These are phyloP conservation scores for Platynereis dumerilii DNA, from an alignment of 2,888 invertebrate species.

Conservation along the genomic window DNA sequence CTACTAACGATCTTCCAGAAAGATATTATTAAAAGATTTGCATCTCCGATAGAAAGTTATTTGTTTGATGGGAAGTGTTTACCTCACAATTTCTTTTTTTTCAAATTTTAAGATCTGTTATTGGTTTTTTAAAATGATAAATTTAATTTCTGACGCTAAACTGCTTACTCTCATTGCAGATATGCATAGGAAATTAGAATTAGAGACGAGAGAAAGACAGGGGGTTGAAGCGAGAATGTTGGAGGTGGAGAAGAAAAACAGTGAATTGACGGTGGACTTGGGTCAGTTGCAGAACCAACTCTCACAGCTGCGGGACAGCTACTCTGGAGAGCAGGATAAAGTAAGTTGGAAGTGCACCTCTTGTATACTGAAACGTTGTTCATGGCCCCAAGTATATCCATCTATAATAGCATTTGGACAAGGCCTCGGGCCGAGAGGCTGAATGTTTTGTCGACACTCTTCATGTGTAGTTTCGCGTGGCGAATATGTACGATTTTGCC, in stretches of 20 bases:
- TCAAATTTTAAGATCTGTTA: too few relatives aligned
- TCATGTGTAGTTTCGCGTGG: too few relatives aligned
- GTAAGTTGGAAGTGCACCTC: constrained; percentile 62
- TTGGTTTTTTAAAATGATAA: too few relatives aligned
- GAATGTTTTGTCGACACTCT: too few relatives aligned
- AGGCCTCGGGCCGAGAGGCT: too few relatives aligned
- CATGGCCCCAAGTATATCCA: too few relatives aligned
- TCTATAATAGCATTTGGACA: too few relatives aligned
- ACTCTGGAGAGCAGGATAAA: constrained; percentile 86
- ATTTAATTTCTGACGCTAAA: too few relatives aligned
- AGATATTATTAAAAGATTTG: constrained; percentile 1
- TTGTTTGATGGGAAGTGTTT: neutral
- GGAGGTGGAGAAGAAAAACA: constrained; percentile 92
- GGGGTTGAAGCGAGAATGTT: constrained; percentile 78
- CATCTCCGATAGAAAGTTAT: neutral
- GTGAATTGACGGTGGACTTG: constrained; percentile 93
- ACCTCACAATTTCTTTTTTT: too few relatives aligned
- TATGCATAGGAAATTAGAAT: constrained; percentile 68
- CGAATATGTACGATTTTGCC: too few relatives aligned
- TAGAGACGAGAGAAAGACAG: constrained; percentile 86
- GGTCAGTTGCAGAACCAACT: constrained; percentile 87
- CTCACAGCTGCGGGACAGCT: constrained; percentile 90
- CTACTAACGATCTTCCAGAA: neutral
- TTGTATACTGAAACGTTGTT: too few relatives aligned
- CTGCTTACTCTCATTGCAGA: neutral